Conservation (phyloP, 1,140 invertebrate genomes). For the Orchesella cincta region DNA sequence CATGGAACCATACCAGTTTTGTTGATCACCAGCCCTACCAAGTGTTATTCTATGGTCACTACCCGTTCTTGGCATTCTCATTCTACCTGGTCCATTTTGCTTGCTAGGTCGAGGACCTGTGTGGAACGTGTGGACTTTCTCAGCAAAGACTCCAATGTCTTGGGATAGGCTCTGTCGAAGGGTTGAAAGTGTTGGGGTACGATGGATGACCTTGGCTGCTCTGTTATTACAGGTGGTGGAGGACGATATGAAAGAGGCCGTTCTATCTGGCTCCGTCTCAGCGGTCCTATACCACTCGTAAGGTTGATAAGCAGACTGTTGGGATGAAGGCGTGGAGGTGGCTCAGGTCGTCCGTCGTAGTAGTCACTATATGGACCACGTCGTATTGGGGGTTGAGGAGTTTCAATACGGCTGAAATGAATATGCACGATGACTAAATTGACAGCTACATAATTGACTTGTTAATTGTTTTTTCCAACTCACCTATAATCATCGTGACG, state of each 20-base stretch:
- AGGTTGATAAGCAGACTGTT: too few species aligned
- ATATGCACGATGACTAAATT: neutral
- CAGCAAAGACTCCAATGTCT: constrained; percentile 85
- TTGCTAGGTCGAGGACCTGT: constrained; percentile 61
- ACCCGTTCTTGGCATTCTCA: constrained; percentile 73
- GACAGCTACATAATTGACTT: neutral
- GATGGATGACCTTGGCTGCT: constrained; percentile 74
- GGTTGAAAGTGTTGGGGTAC: constrained; percentile 75
- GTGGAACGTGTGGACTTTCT: constrained; percentile 85
- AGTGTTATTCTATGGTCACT: constrained; percentile 71
- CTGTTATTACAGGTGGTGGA: constrained; percentile 78
- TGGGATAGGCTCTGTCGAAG: constrained; percentile 79
- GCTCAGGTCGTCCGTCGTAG: constrained; percentile 50
- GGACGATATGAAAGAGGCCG: constrained; percentile 57
- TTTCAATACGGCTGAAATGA: constrained; percentile 37
- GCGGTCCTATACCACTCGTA: constrained; percentile 39
- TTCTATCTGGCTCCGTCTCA: constrained; percentile 43
- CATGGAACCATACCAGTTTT: constrained; percentile 53
- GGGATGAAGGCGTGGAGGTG: constrained; percentile 49
- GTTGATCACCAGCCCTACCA: constrained; percentile 37
- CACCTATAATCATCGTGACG: constrained; percentile 50
- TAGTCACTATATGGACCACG: constrained; percentile 44
- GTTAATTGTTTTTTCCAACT: neutral
- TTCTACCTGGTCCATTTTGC: constrained; percentile 62
- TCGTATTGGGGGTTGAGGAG: constrained; percentile 48